Evolutionary conservation across 1,140 invertebrate genomes (phyloP), one percentile per base, ranked within the genome.

Genomic region (Pogonus chalceus): DNA sequence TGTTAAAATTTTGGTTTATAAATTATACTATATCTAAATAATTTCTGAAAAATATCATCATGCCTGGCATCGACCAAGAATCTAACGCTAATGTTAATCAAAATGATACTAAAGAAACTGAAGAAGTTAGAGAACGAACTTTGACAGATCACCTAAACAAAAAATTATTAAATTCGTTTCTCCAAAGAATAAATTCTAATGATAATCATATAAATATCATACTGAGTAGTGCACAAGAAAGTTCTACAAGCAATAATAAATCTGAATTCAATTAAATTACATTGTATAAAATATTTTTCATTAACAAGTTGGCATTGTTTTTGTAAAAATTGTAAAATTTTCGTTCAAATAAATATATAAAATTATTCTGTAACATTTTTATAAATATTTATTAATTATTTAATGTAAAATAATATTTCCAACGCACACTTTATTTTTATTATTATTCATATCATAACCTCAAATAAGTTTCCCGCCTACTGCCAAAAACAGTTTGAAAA

Each of bases 121-220:
- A 20, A 52, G 53, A 1, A 57, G 74, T 21, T 79, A 82, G 72
- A 67, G 77, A 56, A 79, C 75, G 14, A 76, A 78, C 37, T 4
- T 43, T 43, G 65, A 83, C 79, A 1, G 80, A 83, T 65, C 75
- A 73, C 51, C 58, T 83, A 24, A 83, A 83, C 60, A 81, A 82
- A 62, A 74, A 74, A 52, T 66, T 83, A 31, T 68, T 83, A 20
- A 72, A 75, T 43, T 80, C 78, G 1, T 71, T 82, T 56, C 70
- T 83, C 2, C 68, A 79, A 52, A 68, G 74, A 49, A 74, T 83
- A 64, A 79, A 80, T 46, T 74, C 77, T 58, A 65, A 26, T 16
- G 24, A 51, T 54, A 24, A 10, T 1, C 35, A 58, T 10, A 43
- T 57, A 50, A 18, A n/a, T 23, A 46, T 31, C 22, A 57, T 52